These are phyloP conservation scores for Palloptera scutellata DNA, from an alignment of 2,888 invertebrate species.

Conservation along the genomic window DNA sequence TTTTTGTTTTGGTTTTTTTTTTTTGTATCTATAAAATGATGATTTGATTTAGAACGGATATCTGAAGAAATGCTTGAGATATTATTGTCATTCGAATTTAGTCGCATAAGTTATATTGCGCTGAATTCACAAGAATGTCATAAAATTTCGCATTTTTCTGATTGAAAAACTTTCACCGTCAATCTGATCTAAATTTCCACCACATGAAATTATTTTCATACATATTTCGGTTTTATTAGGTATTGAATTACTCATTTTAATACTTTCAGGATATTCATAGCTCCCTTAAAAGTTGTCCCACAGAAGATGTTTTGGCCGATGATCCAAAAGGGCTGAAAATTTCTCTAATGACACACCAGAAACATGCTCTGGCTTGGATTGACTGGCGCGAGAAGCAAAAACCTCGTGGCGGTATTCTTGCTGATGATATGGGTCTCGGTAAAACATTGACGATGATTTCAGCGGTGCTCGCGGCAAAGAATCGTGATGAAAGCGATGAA, in stretches of 20 bases:
- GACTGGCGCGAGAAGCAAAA: constrained; percentile 88
- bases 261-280: constrained; percentile 69
- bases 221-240: not conserved
- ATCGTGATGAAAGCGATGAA: constrained; percentile 58
- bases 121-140: constrained; percentile 21
- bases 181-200: constrained; percentile 29
- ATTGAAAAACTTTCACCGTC: constrained; percentile 42
- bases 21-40: constrained; percentile 44
- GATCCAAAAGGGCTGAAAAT: constrained; percentile 73
- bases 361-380: constrained; percentile 87
- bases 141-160: constrained; percentile 40
- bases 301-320: constrained; percentile 67
- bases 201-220: no score
- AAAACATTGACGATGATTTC: constrained; percentile 87
- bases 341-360: constrained; percentile 82
- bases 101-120: constrained; percentile 55
- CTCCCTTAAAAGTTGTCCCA: constrained; percentile 74
- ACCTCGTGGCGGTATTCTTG: constrained; percentile 86
- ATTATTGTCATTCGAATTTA: constrained; percentile 25
- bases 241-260: not conserved
- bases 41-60: constrained; percentile 56
- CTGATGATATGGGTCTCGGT: constrained; percentile 67
- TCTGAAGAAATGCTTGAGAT: constrained; percentile 46
- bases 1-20: no score
- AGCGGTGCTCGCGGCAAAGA: constrained; percentile 70